Base-by-base conservation (phyloP, 2,113 vertebrate species). In the Cygnus buccinator region DNA sequence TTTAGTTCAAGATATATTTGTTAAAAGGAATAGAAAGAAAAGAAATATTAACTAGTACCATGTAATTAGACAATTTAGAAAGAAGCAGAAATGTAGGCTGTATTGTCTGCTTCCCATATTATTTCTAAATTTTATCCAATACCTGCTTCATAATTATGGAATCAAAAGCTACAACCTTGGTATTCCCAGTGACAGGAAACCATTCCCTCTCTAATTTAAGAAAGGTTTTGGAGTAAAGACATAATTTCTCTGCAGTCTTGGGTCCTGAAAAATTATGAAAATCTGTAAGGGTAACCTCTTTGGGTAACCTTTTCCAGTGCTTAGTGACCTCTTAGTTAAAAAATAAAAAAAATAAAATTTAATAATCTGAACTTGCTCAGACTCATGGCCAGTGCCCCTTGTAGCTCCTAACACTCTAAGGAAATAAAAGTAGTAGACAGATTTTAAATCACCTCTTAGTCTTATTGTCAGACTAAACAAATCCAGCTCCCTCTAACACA, bases 91-190 rank as follows among this genome's bases (percentile, higher is more conserved):
- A 86, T 21, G 3, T 39, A 83, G 18, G 11, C 20, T 18, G 13
- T 54, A 18, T 5, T 84, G 6, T 88, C 11, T 46, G 0, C 0
- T 61, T 80, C 35, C 11, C 37, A 1, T 58, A 33, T 70, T 43
- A 23, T 86, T 61, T 79, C 22, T 61, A 72, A 55, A 70, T 65
- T 88, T 86, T 11, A 76, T 48, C 17, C 39, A 48, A 5, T 79
- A 84, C 43, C 33, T 70, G 14, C 20, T 68, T 74, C n/a, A 31
- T 2, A 0, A 31, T 48, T 13, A 70, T 61, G 7, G 14, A 48
- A 46, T 39, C 29, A 59, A 88, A 87, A 83, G 17, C 14, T 74
- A 57, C 33, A 83, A 26, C 3, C 7, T 63, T 16, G 0, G 0
- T 59, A 55, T 55, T 68, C 11, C 19, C 59, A 37, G 48, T 52